These are phyloP conservation scores for Drosophila nigromelanica DNA, from an alignment of 1,140 invertebrate genomes.

Conservation along the genomic window DNA sequence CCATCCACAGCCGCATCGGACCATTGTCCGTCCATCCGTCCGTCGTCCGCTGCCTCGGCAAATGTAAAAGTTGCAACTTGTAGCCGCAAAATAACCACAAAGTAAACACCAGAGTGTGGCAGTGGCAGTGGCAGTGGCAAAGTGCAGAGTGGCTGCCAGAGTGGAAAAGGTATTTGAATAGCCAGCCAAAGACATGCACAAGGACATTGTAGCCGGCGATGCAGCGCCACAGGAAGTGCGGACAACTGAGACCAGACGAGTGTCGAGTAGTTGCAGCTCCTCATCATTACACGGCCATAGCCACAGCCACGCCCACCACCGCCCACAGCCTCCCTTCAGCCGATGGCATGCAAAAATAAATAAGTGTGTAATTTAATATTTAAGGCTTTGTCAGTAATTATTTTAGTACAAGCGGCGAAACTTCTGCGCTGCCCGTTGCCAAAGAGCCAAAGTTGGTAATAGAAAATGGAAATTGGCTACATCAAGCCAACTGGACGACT, in stretches of 20 bases:
- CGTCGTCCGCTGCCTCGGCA: slow-evolving; percentile 32
- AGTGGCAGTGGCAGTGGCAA: slow-evolving; percentile 26
- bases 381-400: slow-evolving; percentile 79
- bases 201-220: slow-evolving; percentile 43
- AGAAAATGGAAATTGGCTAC: neutral
- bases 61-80: slow-evolving; percentile 79
- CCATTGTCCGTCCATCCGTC: neutral
- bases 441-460: slow-evolving; percentile 21
- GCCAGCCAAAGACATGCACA: slow-evolving; percentile 53
- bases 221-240: slow-evolving; percentile 35
- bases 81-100: slow-evolving; percentile 81
- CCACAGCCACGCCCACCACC: neutral
- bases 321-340: neutral
- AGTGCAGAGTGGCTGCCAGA: slow-evolving; percentile 6
- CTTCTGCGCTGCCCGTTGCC: slow-evolving; percentile 45
- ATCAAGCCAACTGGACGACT: neutral
- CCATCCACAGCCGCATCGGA: neutral
- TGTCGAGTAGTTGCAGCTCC: slow-evolving; percentile 38
- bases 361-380: slow-evolving; percentile 82
- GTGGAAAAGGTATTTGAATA: slow-evolving; percentile 70
- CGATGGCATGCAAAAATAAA: slow-evolving; percentile 63
- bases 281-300: neutral
- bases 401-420: slow-evolving; percentile 63
- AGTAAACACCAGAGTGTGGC: slow-evolving; percentile 75
- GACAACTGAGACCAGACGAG: slow-evolving; percentile 37